These are phyloP conservation scores for Phylloscopus whistleri DNA, from an alignment of 2,113 vertebrate species.

Conservation along the genomic window DNA sequence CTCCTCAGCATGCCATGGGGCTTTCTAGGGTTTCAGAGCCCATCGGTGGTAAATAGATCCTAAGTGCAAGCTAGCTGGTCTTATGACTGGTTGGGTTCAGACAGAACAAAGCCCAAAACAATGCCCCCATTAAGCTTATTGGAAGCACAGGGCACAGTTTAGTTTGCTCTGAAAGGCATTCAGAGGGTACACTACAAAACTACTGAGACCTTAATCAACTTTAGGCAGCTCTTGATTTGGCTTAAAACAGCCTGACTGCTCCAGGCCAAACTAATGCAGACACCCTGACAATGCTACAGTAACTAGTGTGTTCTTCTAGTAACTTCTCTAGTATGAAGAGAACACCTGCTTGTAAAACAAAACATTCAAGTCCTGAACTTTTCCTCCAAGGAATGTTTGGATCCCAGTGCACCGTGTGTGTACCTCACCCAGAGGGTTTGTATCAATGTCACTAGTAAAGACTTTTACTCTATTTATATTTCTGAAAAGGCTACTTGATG, in stretches of 20 bases:
- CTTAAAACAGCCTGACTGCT: background rate
- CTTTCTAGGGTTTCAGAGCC: background rate
- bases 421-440: background rate
- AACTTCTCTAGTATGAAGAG: background rate
- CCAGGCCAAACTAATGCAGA: background rate
- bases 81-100: background rate
- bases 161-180: background rate
- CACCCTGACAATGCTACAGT: background rate
- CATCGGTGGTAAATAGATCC: background rate
- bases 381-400: background rate
- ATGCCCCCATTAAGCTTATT: background rate
- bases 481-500: background rate
- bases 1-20: background rate
- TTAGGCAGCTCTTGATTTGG: background rate
- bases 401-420: background rate
- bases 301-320: background rate
- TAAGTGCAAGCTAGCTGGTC: background rate
- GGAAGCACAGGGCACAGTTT: background rate
- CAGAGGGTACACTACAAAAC: background rate
- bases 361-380: background rate
- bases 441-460: background rate
- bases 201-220: background rate
- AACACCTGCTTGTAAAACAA: background rate
- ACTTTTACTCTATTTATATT: background rate
- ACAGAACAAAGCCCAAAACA: background rate